Base-by-base conservation (phyloP, 2,888 invertebrate genomes). In the Carpatolechia fugitivella region DNA sequence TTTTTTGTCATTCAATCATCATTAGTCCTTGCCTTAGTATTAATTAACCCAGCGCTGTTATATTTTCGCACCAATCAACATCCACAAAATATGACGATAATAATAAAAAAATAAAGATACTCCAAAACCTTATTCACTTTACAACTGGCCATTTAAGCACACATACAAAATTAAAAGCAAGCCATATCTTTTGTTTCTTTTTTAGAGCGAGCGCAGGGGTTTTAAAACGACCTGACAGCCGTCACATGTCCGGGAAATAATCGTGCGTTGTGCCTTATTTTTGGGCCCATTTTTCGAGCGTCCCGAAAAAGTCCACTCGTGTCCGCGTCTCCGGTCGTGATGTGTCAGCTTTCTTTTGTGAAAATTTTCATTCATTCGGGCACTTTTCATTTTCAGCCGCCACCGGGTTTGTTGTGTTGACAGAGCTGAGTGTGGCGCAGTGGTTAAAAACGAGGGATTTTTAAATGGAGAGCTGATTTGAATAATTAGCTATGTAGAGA, bases 331-430 rank as follows among this genome's bases (percentile, higher is more conserved):
- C 44, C 44, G 44, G 18, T 44, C 24, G 24, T 44, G 44, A 44
- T 44, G 44, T 44, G 44, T 44, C 24, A 44, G 44, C 13, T 44
- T 44, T 44, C 44, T 44, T 44, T 44, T 44, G 24, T 44, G 44
- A 44, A 44, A 29, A 24, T 44, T 44, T 44, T 44, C 24, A 44
- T 44, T 44, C 24, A 44, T 44, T 44, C 24, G 33, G 11, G 33
- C 29, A 44, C 44, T 44, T 44, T 44, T 44, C 24, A 41, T 41
- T 41, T 41, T 10, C 41, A 41, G 14, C 18, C 41, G 41, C 16
- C 41, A 20, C n/a, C n/a, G n/a, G n/a, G n/a, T n/a, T 29, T 44
- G 44, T n/a, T 44, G 24, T 44, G 44, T 44, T 41, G 41, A 41
- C 38, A 38, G 38, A 14, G 3, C 6, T 7, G 16, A 38, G 38